phyloP scores from a whole-genome alignment of 30 jellyfish, hydroid and myxozoan genomes.

The Cassiopea xamachana region DNA sequence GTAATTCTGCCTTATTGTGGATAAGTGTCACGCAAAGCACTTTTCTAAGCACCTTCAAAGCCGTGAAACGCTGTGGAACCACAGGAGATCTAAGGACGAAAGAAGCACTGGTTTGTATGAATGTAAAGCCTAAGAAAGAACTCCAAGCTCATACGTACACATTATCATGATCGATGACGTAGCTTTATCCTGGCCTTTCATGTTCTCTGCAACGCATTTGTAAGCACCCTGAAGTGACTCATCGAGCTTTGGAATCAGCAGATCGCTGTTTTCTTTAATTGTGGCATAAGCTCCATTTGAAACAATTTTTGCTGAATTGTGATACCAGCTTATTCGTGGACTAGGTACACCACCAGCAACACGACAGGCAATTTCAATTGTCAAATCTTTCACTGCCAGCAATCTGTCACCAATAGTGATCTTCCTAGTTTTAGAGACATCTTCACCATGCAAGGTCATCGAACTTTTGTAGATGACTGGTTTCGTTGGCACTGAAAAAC shows the following conservation, averaged over 20 bases:
- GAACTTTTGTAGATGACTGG: constrained; percentile 44
- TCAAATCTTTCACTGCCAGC: constrained; percentile 73
- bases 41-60: no score
- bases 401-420: constrained; percentile 74
- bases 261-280: constrained; percentile 61
- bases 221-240: constrained; percentile 68
- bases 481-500: constrained; percentile 59
- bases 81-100: no score
- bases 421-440: constrained; percentile 44
- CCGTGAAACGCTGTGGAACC: no score
- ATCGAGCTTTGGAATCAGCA: constrained; percentile 73
- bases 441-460: constrained; percentile 49
- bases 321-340: constrained; percentile 77
- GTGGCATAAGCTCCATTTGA: constrained; percentile 39
- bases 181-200: constrained; percentile 72
- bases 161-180: constrained; percentile 51
- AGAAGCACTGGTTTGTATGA: no score
- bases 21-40: no score
- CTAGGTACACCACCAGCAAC: constrained; percentile 69
- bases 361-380: constrained; percentile 66
- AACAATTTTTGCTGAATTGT: constrained; percentile 60
- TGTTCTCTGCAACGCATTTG: constrained; percentile 72
- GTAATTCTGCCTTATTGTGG: no score
- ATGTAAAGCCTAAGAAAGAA: background rate
- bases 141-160: constrained; percentile 24